Base-by-base conservation (phyloP, 2,113 vertebrate species). In the Petroica traversi region DNA sequence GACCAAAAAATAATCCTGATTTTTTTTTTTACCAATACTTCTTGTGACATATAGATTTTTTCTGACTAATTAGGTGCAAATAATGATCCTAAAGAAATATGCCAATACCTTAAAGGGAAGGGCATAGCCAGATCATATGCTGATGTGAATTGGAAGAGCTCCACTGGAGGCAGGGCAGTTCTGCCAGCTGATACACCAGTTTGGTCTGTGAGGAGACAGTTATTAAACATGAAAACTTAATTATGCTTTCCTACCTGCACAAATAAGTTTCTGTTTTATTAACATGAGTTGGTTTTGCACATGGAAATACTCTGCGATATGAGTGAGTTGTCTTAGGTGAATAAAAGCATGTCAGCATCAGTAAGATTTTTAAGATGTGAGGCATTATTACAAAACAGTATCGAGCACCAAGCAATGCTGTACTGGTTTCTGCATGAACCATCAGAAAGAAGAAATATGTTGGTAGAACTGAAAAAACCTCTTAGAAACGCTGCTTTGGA, bases 171-270 rank as follows among this genome's bases (percentile, higher is more conserved):
- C 72, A 85, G 12, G 8, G 6, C 81, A 82, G 29, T 49, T 89
- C 67, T 23, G 4, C 62, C 17, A 4, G 77, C 76, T 91, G 84
- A 73, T 82, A 24, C 1, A 51, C 17, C 38, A 33, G 40, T 83
- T 90, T 90, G 91, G 34, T 74, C 71, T 94, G 41, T 71, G 71
- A 88, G 38, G 15, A 80, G 43, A 62, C 69, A 91, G 75, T 83
- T 76, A 63, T 64, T 85, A 85, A 85, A 76, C n/a, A 34, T 67
- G 79, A 92, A 88, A 90, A 88, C 31, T 73, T 90, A 80, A 80
- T 94, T 95, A 55, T 66, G 34, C 41, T 78, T 68, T 90, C 67
- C 57, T 73, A 88, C 43, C 66, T 95, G 51, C 77, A 58, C 58
- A 93, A 63, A 51, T 64, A 80, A 57, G 19, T 71, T 86, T 81